phyloP scores from a whole-genome alignment of 2,797 vertebrate genomes.

The Graptemys geographica region DNA sequence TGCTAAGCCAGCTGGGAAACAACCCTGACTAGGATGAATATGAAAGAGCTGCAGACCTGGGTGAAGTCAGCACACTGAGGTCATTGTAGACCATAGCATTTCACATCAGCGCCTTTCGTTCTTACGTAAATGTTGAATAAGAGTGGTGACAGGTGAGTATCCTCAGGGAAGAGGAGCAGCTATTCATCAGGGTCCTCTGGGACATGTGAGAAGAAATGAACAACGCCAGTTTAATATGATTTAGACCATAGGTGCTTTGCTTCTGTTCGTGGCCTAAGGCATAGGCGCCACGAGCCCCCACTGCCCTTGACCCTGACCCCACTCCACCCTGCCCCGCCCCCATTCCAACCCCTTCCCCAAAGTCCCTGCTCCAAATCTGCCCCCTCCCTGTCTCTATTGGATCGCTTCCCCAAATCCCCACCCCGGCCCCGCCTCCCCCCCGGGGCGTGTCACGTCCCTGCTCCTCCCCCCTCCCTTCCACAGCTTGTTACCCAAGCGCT shows the following conservation, averaged over 20 bases:
- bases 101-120: background rate
- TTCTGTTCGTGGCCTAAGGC: background rate
- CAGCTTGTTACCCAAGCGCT: too few relatives aligned
- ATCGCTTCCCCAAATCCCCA: too few relatives aligned
- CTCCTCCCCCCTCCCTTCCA: too few relatives aligned
- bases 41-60: background rate
- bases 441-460: too few relatives aligned
- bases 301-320: too few relatives aligned
- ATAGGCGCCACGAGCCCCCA: too few relatives aligned
- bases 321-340: too few relatives aligned
- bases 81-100: background rate
- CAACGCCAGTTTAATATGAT: background rate
- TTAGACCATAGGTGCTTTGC: accelerated
- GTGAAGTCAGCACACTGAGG: background rate
- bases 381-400: too few relatives aligned
- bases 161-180: background rate
- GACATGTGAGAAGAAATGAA: background rate
- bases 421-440: too few relatives aligned
- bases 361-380: too few relatives aligned
- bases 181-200: background rate
- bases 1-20: too few relatives aligned
- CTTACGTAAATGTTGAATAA: background rate
- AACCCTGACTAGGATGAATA: background rate
- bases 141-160: background rate
- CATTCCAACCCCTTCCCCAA: too few relatives aligned